phyloP scores from a whole-genome alignment of 2,888 invertebrate species.

The Ernsta delagoae region DNA sequence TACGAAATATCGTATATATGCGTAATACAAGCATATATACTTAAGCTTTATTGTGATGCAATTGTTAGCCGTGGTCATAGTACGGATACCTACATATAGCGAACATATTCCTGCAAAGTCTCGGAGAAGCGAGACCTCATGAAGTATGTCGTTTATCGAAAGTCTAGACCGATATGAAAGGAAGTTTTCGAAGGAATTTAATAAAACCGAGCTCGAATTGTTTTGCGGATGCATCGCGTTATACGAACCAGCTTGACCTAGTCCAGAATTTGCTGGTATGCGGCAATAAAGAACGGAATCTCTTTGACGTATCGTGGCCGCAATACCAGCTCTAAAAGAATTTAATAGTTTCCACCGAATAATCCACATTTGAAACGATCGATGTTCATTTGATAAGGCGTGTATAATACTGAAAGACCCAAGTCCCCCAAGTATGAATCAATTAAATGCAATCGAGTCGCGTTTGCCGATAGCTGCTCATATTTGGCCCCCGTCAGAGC shows the following conservation, averaged over 20 bases:
- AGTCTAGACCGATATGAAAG: background rate
- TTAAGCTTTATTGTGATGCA: no score
- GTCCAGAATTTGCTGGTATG: background rate
- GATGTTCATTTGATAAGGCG: no score
- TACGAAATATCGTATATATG: no score
- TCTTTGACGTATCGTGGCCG: conserved; percentile 9
- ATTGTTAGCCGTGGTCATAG: no score
- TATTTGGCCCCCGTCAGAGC: no score
- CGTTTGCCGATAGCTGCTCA: background rate
- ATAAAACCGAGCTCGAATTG: conserved; percentile 4
- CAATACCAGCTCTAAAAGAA: background rate
- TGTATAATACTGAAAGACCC: no score
- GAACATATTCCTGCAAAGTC: background rate
- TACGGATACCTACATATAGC: background rate
- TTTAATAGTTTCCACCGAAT: background rate
- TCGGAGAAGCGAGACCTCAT: no score
- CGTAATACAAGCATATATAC: no score
- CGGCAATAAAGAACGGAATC: conserved; percentile 3
- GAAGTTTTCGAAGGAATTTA: conserved; percentile 19
- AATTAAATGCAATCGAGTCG: background rate
- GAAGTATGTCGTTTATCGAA: no score
- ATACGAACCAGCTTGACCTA: conserved; percentile 15
- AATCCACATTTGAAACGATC: background rate
- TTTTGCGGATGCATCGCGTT: background rate
- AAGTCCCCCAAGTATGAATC: no score